Evolutionary conservation across 1,140 invertebrate species (phyloP), one percentile per base, ranked within the genome.

Genomic region (Gonatopus flavifemur): DNA sequence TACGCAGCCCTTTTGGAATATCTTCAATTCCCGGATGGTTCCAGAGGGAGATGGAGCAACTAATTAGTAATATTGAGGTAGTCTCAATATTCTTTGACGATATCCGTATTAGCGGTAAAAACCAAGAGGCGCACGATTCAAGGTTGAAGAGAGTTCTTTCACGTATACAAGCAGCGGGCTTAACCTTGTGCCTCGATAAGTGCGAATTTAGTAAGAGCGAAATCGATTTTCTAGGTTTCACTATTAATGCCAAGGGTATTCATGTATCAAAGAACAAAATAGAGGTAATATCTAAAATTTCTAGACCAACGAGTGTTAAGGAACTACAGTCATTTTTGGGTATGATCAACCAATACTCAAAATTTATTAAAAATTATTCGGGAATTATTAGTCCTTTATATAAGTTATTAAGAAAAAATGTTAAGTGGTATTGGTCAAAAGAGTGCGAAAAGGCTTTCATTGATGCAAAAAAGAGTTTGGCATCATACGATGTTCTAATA

Each of bases 11-110:
- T n/a, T n/a, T n/a, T 47, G 71, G 68, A 7, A 64, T 72, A 5
- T 49, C 19, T 30, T 64, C 57, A 21, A 65, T 67, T 13, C 66
- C 72, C 9, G 72, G 74, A 58, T 39, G 62, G 7, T 76, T 73
- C 43, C 70, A 77, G 57, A 57, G 59, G 41, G 69, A 53, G 15
- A 52, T 71, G 50, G 59, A 70, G 51, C 43, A 59, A 32, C 52
- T 72, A 9, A 54, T 74, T 37, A 32, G 48, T 3, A 55, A 33
- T 42, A 67, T 47, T 56, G 55, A 43, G 25, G 66, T 44, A 51
- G 66, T 52, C n/a, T 18, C 57, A 6, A 58, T 46, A 18, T 64
- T 54, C 20, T 58, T 73, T 30, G 72, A 78, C 46, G 74, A 76
- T 44, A 59, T 77, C 28, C 45, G 75, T 6, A 44, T 69, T 15